These are phyloP conservation scores for Sussaba pulchella DNA, from an alignment of 2,888 invertebrate species.

Conservation along the genomic window DNA sequence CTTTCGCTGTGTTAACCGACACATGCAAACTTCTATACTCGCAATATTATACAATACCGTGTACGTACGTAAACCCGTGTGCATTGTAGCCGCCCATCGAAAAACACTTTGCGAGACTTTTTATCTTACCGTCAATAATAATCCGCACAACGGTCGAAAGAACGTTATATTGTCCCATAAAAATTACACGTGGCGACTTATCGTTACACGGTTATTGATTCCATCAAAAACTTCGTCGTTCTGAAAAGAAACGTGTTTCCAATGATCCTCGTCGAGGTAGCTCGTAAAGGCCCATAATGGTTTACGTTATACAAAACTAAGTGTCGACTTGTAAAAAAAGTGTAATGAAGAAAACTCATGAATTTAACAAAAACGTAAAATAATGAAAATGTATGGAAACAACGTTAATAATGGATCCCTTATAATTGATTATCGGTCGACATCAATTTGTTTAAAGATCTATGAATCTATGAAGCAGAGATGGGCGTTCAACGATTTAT, in stretches of 20 bases:
- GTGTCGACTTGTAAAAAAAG: no score
- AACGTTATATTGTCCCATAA: neutral
- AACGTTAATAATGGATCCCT: no score
- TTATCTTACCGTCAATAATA: neutral
- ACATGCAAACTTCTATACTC: slow-evolving; percentile 11
- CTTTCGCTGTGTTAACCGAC: slow-evolving; percentile 26
- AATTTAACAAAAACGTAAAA: neutral
- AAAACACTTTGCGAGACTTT: neutral
- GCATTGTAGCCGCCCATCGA: neutral
- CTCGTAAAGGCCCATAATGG: no score
- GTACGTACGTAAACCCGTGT: slow-evolving; percentile 29
- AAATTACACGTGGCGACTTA: neutral
- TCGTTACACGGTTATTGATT: neutral
- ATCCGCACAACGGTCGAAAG: neutral
- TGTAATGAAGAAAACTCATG: neutral
- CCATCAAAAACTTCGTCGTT: neutral
- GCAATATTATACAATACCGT: slow-evolving; percentile 18
- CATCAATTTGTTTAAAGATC: no score
- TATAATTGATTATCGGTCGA: no score
- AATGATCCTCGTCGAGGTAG: neutral
- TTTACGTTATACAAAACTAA: no score
- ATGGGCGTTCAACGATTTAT: no score
- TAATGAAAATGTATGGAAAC: no score
- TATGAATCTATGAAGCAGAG: no score
- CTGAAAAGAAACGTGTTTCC: neutral